phyloP scores from a whole-genome alignment of 2,888 invertebrate genomes.

The Oscheius onirici region DNA sequence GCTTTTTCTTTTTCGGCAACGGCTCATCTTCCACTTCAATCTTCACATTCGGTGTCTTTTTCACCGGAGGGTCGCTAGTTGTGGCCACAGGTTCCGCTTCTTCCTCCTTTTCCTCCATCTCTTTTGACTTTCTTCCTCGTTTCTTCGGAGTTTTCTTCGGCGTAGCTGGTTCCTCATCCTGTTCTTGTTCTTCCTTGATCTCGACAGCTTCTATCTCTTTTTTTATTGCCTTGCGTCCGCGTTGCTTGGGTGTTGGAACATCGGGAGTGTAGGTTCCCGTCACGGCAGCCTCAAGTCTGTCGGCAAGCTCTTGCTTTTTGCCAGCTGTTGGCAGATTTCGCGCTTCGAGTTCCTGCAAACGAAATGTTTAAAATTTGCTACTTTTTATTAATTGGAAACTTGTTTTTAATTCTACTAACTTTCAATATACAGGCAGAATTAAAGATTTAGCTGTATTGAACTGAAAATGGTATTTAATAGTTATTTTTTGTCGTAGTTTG shows the following conservation, averaged over 20 bases:
- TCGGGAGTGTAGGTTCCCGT: conserved; percentile 4
- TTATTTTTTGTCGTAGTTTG: too few species aligned
- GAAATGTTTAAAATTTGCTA: neutral
- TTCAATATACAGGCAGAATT: too few species aligned
- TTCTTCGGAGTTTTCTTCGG: neutral
- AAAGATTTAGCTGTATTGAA: too few species aligned
- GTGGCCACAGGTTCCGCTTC: neutral
- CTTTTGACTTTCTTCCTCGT: conserved; percentile 8
- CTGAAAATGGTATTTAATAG: too few species aligned
- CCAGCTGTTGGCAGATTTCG: conserved; percentile 42
- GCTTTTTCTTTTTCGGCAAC: conserved; percentile 1
- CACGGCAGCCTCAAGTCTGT: conserved; percentile 42
- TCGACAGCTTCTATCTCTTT: neutral
- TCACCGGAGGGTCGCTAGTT: neutral
- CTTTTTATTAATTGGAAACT: neutral
- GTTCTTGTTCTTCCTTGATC: conserved; percentile 1
- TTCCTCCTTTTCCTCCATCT: neutral
- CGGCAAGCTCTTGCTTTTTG: conserved; percentile 36
- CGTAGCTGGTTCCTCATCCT: neutral
- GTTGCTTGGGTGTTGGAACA: neutral
- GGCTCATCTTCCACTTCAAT: neutral
- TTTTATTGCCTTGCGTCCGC: conserved; percentile 1
- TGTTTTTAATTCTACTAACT: too few species aligned
- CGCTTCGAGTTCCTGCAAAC: conserved; percentile 43
- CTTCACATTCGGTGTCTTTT: neutral